Evolutionary conservation across 1,140 invertebrate species (phyloP).

Genomic region (Musca vetustissima): DNA sequence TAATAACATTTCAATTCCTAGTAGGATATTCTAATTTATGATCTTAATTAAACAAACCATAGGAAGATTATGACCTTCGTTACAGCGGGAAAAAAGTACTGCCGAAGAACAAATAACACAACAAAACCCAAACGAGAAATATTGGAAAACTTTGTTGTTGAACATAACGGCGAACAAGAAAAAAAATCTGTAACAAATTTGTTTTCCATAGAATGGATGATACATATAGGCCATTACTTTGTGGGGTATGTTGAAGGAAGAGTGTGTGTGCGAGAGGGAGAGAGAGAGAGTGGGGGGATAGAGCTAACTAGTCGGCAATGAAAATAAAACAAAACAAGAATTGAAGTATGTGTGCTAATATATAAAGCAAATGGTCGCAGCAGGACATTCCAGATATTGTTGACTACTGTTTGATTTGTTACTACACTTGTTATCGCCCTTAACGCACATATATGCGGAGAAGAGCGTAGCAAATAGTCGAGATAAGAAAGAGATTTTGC

Average conservation of each 20-base stretch:
- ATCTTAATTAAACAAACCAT: slow-evolving; percentile 20
- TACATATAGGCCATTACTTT: too few relatives aligned
- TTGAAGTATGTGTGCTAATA: background rate
- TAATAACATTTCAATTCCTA: too few relatives aligned
- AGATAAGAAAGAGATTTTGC: too few relatives aligned
- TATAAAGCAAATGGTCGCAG: slow-evolving; percentile 21
- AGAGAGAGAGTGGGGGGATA: background rate
- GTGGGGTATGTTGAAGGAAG: background rate
- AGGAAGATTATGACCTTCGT: slow-evolving; percentile 17
- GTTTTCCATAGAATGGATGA: background rate
- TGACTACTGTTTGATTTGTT: slow-evolving; percentile 21
- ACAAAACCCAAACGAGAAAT: background rate
- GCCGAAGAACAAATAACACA: background rate
- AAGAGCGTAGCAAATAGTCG: too few relatives aligned
- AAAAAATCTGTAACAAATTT: slow-evolving; percentile 17
- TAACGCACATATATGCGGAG: background rate
- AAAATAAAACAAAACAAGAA: background rate
- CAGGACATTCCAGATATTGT: slow-evolving; percentile 11
- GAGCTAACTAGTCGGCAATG: background rate
- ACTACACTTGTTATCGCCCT: slow-evolving; percentile 1
- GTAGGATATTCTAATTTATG: slow-evolving; percentile 21
- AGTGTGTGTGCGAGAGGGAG: background rate
- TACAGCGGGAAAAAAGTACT: too few relatives aligned
- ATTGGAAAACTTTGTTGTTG: background rate
- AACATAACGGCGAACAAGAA: background rate